Evolutionary conservation across 2,888 invertebrate genomes (phyloP).

Genomic region (Metellina segmentata): DNA sequence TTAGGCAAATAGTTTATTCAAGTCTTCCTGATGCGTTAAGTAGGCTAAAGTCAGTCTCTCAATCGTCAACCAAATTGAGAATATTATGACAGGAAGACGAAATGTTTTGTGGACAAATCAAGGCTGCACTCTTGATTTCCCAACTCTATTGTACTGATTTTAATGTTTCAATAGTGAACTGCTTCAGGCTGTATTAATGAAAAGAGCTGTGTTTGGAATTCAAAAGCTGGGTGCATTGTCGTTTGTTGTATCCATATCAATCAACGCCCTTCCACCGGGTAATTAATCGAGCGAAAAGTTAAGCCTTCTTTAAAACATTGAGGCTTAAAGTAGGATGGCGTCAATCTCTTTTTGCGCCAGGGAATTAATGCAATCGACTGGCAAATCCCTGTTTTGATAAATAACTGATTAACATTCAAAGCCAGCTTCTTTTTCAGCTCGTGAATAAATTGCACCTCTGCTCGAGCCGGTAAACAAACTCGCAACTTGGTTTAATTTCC

Average conservation of each 20-base stretch:
- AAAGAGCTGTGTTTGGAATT: too few relatives aligned
- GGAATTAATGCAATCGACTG: slow-evolving; percentile 2
- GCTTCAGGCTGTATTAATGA: too few relatives aligned
- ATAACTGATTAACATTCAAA: slow-evolving; percentile 6
- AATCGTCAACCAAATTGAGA: too few relatives aligned
- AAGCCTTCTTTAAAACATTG: background rate
- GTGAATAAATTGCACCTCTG: background rate
- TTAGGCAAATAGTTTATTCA: background rate
- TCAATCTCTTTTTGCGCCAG: background rate
- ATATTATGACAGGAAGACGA: too few relatives aligned
- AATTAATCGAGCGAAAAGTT: background rate
- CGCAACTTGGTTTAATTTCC: background rate
- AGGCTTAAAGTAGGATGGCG: background rate
- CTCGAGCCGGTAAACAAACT: background rate
- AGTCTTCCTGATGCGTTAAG: background rate
- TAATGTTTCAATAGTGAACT: too few relatives aligned
- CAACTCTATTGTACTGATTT: too few relatives aligned
- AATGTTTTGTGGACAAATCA: too few relatives aligned
- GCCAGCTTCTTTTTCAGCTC: background rate
- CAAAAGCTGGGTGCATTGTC: too few relatives aligned
- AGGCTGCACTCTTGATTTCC: too few relatives aligned
- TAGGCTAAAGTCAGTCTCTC: background rate
- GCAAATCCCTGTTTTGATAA: slow-evolving; percentile 18
- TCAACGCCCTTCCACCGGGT: background rate
- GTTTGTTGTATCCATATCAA: background rate